These are phyloP conservation scores for Sebastes oblongus DNA, from an alignment of 2,797 vertebrate genomes.

Conservation along the genomic window DNA sequence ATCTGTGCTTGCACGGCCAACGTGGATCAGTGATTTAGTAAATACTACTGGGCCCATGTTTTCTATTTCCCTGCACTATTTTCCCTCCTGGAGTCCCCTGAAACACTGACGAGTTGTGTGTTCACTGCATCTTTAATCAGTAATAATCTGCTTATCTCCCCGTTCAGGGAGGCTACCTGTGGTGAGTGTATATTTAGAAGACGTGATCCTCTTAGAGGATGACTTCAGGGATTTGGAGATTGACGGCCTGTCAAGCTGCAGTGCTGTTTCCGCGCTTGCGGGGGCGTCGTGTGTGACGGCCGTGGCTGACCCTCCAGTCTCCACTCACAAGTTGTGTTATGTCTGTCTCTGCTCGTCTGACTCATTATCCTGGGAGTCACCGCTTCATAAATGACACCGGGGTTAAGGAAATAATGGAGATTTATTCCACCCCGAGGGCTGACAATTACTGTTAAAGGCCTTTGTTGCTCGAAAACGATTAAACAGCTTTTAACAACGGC, in stretches of 20 bases:
- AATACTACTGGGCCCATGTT: neutral
- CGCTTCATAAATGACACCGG: slow-evolving; percentile 1
- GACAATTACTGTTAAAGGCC: slow-evolving; percentile 2
- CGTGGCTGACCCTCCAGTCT: neutral
- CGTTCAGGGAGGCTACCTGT: slow-evolving; percentile 44
- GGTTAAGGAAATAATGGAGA: slow-evolving; percentile 5
- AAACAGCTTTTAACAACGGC: neutral
- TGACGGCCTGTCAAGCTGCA: slow-evolving; percentile 10
- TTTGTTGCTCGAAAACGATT: neutral
- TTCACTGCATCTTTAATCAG: slow-evolving; percentile 21
- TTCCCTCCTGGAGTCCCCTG: neutral
- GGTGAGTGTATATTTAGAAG: slow-evolving; percentile 67
- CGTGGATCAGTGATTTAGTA: neutral
- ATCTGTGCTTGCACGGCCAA: neutral
- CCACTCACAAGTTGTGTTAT: neutral
- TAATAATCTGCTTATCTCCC: slow-evolving; percentile 76
- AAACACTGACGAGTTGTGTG: neutral
- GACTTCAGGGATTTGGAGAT: slow-evolving; percentile 58
- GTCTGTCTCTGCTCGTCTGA: slow-evolving; percentile 12
- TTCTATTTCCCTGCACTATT: neutral
- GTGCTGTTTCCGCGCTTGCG: neutral
- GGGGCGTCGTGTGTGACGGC: neutral
- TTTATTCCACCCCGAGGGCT: neutral
- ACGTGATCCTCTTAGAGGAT: slow-evolving; percentile 70
- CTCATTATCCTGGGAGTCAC: neutral